phyloP scores from a whole-genome alignment of 2,888 invertebrate species.

The Eucriotettix oculatus region DNA sequence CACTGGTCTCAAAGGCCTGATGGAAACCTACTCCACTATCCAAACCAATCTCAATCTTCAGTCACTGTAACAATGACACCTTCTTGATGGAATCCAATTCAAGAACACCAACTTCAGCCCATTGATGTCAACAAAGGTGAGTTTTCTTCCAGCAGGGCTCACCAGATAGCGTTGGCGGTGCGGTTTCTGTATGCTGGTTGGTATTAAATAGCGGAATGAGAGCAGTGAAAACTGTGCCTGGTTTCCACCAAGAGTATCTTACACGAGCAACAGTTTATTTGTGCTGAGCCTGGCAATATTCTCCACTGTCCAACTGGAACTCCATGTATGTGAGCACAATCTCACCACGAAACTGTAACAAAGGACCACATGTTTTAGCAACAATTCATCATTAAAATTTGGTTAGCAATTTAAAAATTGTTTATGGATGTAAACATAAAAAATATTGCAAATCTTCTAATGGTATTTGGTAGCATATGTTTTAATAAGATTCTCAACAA shows the following conservation, averaged over 20 bases:
- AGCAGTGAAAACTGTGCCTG: not conserved
- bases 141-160: conserved; percentile 13
- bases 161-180: conserved; percentile 11
- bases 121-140: conserved; percentile 11
- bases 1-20: not conserved
- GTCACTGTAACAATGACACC: not conserved
- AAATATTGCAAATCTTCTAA: not conserved
- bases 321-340: conserved; percentile 47
- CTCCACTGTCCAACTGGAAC: conserved; percentile 96
- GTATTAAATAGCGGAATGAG: not conserved
- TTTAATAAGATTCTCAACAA: not conserved
- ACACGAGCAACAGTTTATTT: conserved; percentile 48
- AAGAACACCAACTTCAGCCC: conserved; percentile 5
- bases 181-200: conserved; percentile 5
- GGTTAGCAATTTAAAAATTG: not conserved
- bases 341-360: conserved; percentile 11
- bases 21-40: not conserved
- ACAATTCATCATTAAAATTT: not conserved
- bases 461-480: not conserved
- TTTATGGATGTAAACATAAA: not conserved
- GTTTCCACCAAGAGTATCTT: not conserved
- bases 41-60: not conserved
- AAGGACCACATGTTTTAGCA: not conserved
- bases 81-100: not conserved
- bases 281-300: conserved; percentile 98